Percentiles rank a stretch among this genome's conserved stretches.
Conservation (phyloP, 1,140 invertebrate genomes). For the Thalassaphorura encarpata region DNA sequence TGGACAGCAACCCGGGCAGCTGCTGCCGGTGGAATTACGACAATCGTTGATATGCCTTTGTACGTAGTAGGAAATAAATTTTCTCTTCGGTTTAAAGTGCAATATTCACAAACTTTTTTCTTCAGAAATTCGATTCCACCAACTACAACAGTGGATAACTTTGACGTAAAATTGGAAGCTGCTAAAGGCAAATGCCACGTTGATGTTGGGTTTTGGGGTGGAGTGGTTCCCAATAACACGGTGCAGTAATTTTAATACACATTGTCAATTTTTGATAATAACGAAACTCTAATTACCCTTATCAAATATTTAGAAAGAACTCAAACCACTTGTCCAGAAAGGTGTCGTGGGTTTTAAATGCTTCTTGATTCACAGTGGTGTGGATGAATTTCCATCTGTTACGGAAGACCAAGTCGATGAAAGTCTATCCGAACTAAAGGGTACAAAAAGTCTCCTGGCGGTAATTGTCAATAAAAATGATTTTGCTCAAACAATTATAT, state of each 20-base stretch:
- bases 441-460: slow-evolving; percentile 47
- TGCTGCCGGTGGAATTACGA: slow-evolving; percentile 59
- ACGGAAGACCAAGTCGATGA: slow-evolving; percentile 44
- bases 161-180: slow-evolving; percentile 48
- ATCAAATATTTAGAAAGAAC: slow-evolving; percentile 46
- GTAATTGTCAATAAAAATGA: slow-evolving; percentile 37
- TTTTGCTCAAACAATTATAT: neutral
- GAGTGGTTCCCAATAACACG: slow-evolving; percentile 53
- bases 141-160: slow-evolving; percentile 51
- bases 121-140: slow-evolving; percentile 58
- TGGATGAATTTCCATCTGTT: slow-evolving; percentile 54
- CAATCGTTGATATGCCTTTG: slow-evolving; percentile 63
- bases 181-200: slow-evolving; percentile 52
- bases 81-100: neutral
- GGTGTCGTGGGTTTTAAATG: slow-evolving; percentile 65
- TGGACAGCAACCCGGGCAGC: slow-evolving; percentile 56
- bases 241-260: slow-evolving; percentile 33
- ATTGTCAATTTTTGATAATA: slow-evolving; percentile 4
- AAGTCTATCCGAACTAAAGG: slow-evolving; percentile 46
- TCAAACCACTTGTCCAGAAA: slow-evolving; percentile 47
- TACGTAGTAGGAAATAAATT: slow-evolving; percentile 39
- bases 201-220: slow-evolving; percentile 66
- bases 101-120: slow-evolving; percentile 1
- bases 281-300: too few species aligned
- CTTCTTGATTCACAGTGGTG: slow-evolving; percentile 55